Evolutionary conservation across 2,113 vertebrate species (phyloP).

Genomic region (Oxyruncus cristatus): DNA sequence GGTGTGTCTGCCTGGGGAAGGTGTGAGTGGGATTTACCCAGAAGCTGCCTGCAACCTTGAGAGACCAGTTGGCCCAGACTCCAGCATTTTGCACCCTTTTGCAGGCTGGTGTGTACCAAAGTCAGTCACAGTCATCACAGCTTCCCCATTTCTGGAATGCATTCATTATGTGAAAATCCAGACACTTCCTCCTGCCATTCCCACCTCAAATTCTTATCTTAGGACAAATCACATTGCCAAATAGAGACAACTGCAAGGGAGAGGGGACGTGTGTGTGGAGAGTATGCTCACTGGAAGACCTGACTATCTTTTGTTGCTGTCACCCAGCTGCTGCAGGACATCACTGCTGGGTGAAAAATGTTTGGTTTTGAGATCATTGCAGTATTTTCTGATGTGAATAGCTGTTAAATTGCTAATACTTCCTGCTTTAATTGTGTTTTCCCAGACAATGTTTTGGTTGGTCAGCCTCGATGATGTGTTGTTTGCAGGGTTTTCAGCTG

Average conservation of each 20-base stretch:
- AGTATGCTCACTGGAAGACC: neutral
- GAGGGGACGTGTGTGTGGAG: neutral
- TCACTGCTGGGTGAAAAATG: neutral
- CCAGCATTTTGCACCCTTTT: neutral
- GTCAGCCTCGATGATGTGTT: neutral
- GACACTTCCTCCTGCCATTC: neutral
- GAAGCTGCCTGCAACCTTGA: neutral
- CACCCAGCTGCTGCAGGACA: neutral
- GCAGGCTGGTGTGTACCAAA: neutral
- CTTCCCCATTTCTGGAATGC: neutral
- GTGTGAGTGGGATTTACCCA: neutral
- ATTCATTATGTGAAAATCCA: neutral
- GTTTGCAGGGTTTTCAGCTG: neutral
- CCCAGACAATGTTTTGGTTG: neutral
- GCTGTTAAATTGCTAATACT: neutral
- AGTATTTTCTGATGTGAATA: neutral
- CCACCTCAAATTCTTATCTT: neutral
- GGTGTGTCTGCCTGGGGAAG: neutral
- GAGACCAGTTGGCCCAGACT: neutral
- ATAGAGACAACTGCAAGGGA: neutral
- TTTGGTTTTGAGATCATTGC: neutral
- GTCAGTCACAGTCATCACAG: neutral
- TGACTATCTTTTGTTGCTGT: neutral
- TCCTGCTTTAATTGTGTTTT: neutral
- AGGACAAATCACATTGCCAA: neutral